A percentile compares a stretch with the other conserved stretches of the same genome.
These are phyloP conservation scores for Laticauda colubrina DNA, from an alignment of 2,113 vertebrate genomes.

Conservation along the genomic window DNA sequence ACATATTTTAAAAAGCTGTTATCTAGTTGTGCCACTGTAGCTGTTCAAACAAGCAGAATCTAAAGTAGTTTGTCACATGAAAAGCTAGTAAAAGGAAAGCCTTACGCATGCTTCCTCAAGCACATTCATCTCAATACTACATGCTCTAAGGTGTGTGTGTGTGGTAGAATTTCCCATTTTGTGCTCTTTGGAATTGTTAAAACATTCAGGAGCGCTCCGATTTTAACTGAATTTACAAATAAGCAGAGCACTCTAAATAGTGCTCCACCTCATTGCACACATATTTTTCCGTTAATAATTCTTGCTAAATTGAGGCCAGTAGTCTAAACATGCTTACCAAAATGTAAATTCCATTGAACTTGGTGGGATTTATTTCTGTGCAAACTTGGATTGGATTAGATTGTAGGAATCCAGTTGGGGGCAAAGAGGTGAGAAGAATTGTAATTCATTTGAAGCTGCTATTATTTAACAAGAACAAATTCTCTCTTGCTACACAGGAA, in stretches of 20 bases:
- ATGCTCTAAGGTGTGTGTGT: background rate
- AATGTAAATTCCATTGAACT: background rate
- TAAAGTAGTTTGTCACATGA: background rate
- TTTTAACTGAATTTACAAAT: background rate
- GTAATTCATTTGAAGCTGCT: background rate
- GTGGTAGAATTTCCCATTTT: background rate
- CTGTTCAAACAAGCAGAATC: background rate
- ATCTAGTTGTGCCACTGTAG: background rate
- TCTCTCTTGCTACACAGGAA: constrained; percentile 10
- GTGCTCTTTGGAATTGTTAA: background rate
- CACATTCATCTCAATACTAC: background rate
- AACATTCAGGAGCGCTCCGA: background rate
- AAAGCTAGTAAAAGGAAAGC: background rate
- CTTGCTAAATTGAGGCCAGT: background rate
- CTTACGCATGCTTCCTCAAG: background rate
- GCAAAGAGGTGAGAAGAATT: background rate
- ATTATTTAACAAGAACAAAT: background rate
- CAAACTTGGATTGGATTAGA: background rate
- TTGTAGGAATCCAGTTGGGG: background rate
- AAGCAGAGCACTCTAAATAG: background rate
- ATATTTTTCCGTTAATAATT: background rate
- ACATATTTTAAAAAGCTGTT: background rate
- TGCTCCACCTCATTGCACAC: background rate
- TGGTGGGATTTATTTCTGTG: background rate
- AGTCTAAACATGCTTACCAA: background rate